Evolutionary conservation across 2,888 invertebrate species (phyloP), one percentile per base, ranked within the genome.

Genomic region (Ommatoiulus sabulosus): DNA sequence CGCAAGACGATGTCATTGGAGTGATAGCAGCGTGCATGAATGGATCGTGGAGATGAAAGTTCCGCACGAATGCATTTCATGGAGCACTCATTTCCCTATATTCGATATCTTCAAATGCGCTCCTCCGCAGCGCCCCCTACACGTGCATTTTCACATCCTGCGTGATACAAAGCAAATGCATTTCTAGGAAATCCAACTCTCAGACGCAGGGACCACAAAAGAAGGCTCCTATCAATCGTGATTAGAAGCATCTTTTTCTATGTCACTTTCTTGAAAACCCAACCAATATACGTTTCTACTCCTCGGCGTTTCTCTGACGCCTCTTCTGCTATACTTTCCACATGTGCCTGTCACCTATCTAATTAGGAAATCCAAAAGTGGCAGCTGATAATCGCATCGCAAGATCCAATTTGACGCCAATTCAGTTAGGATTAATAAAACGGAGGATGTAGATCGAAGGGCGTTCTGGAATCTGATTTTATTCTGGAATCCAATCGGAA

Each of bases 391-490:
- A 63, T 63, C 57, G n/a, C 57, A 63, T 63, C 57, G 57, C 57
- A n/a, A 63, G 57, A 63, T 63, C 57, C n/a, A 17, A 63, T 63
- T 63, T 63, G 57, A 63, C 12, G n/a, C n/a, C 57, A 63, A 63
- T 63, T 63, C 57, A 63, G 57, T n/a, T n/a, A 63, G 57, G 52
- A 52, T 52, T 52, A 52, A 52, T 52, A 52, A 52, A 52, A 52
- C n/a, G 15, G 52, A 52, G 52, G 57, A 63, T 63, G 57, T 63
- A 63, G 57, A 63, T 63, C 57, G n/a, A 63, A 63, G 57, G 57
- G 57, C 57, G 57, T 63, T n/a, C n/a, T n/a, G 57, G 57, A 63
- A n/a, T 63, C n/a, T 63, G n/a, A 63, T 63, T 63, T 63, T 63
- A n/a, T n/a, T n/a, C n/a, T n/a, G 17, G 1, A 63, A 63, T 63